Evolutionary conservation across 2,888 invertebrate genomes (phyloP).

Genomic region (Diabrotica balteata): DNA sequence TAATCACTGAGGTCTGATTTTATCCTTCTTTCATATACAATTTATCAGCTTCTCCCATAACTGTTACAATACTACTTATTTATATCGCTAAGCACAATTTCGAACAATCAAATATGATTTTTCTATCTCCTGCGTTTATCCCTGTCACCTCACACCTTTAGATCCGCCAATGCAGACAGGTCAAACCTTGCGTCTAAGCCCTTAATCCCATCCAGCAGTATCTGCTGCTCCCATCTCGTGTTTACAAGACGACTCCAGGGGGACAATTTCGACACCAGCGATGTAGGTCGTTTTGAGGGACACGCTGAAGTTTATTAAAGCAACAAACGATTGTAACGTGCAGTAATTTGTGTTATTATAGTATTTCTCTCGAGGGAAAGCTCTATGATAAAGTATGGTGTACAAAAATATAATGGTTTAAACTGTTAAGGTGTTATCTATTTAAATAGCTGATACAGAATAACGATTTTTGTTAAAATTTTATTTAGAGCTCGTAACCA

Average conservation of each 20-base stretch:
- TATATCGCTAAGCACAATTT: neutral
- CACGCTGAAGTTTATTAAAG: conserved; percentile 7
- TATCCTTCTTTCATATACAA: neutral
- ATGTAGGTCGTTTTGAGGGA: conserved; percentile 9
- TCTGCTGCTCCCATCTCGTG: conserved; percentile 15
- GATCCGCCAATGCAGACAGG: conserved; percentile 6
- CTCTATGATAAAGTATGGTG: no score
- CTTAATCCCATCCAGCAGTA: conserved; percentile 7
- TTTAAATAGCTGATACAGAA: no score
- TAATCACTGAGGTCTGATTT: neutral
- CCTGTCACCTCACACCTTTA: neutral
- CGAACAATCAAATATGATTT: neutral
- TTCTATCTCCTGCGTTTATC: neutral
- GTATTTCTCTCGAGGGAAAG: no score
- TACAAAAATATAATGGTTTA: no score
- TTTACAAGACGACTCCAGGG: conserved; percentile 16
- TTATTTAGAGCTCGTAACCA: no score
- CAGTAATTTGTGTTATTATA: conserved; percentile 1
- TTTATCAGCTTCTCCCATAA: neutral
- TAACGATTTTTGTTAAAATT: no score
- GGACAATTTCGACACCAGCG: conserved; percentile 12
- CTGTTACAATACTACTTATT: neutral
- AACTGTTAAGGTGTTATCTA: no score
- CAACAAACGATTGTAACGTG: conserved; percentile 11
- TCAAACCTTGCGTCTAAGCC: conserved; percentile 1